phyloP scores from a whole-genome alignment of 1,140 invertebrate species.

The Potamilus streckersoni region DNA sequence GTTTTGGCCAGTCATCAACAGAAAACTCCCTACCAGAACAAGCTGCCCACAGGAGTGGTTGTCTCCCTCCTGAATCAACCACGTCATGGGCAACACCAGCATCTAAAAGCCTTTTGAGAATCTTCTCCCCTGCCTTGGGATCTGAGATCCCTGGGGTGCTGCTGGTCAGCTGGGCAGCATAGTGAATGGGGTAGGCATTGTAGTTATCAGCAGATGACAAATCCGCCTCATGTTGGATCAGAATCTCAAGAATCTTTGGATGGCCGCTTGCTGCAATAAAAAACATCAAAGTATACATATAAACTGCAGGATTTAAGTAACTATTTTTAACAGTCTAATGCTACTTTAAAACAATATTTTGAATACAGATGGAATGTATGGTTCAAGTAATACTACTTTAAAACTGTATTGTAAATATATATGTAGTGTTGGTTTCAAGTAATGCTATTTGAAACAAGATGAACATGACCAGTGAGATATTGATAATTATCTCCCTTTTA shows the following conservation, averaged over 20 bases:
- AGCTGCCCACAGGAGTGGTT: conserved; percentile 96
- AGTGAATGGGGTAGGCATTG: conserved; percentile 95
- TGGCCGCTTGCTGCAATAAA: conserved; percentile 74
- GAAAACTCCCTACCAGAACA: conserved; percentile 80
- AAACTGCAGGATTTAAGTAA: too few relatives aligned
- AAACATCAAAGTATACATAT: neutral
- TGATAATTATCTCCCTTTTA: too few relatives aligned
- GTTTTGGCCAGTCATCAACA: neutral
- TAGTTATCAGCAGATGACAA: conserved; percentile 90
- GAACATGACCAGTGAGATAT: too few relatives aligned
- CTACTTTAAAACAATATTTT: too few relatives aligned
- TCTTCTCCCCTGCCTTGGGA: conserved; percentile 73
- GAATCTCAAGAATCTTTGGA: conserved; percentile 76
- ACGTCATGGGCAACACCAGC: conserved; percentile 85
- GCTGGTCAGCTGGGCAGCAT: conserved; percentile 95
- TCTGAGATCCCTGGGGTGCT: conserved; percentile 36
- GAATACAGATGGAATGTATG: too few relatives aligned
- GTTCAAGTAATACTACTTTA: too few relatives aligned
- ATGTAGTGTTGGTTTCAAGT: too few relatives aligned
- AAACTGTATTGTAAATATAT: too few relatives aligned
- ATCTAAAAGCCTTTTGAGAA: conserved; percentile 85
- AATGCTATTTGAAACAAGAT: too few relatives aligned
- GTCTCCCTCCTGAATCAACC: conserved; percentile 89
- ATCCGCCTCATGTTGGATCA: conserved; percentile 85
- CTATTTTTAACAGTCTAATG: too few relatives aligned